Percentiles rank a stretch among this genome's conserved stretches.
Conservation (phyloP, 2,888 invertebrate species). For the Polietes domitor region DNA sequence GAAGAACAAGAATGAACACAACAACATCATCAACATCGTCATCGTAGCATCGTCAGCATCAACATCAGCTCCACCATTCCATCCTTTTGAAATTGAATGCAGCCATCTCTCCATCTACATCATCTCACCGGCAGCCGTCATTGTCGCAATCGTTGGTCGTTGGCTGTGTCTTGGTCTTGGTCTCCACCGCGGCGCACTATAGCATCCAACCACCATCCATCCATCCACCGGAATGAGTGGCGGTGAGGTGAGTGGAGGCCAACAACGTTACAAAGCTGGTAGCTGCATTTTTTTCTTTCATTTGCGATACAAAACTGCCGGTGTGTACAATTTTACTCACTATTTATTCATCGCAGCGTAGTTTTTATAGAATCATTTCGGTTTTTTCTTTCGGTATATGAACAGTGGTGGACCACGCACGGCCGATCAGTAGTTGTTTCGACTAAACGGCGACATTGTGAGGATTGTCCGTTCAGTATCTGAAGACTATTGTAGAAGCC, state of each 20-base stretch:
- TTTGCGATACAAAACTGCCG: neutral
- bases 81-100: slow-evolving; percentile 55
- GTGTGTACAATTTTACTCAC: slow-evolving; percentile 12
- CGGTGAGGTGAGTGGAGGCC: neutral
- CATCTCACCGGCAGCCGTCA: slow-evolving; percentile 15
- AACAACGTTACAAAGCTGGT: slow-evolving; percentile 52
- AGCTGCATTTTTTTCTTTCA: slow-evolving; percentile 53
- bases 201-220: no score
- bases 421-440: no score
- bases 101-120: slow-evolving; percentile 44
- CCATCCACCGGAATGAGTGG: slow-evolving; percentile 34
- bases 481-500: no score
- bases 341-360: neutral
- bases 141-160: neutral
- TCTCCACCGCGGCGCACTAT: slow-evolving; percentile 45
- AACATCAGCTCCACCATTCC: slow-evolving; percentile 42
- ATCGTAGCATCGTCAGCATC: neutral
- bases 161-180: slow-evolving; percentile 30
- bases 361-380: slow-evolving; percentile 25
- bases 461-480: no score
- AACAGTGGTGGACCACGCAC: no score
- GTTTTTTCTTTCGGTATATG: neutral
- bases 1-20: slow-evolving; percentile 53
- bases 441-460: no score
- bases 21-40: slow-evolving; percentile 41